Conservation (phyloP, 2,113 vertebrate species). For the Zosterops lateralis region DNA sequence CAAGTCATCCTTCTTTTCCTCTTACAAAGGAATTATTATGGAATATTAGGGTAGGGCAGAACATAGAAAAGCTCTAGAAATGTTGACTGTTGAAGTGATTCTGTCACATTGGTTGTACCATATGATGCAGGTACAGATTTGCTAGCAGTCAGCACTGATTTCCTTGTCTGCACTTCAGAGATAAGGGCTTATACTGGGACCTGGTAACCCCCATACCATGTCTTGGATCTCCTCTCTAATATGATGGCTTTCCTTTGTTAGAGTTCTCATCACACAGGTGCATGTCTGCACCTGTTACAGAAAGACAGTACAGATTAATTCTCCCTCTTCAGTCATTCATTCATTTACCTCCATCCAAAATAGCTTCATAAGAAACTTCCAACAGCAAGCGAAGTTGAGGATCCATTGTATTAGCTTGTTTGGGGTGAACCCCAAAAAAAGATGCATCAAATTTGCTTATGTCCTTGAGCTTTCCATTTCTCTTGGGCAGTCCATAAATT, state of each 20-base stretch:
- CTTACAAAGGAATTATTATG: neutral
- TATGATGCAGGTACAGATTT: neutral
- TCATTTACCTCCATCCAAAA: constrained; percentile 88
- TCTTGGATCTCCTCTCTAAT: neutral
- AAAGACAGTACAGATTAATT: neutral
- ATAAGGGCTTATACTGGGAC: neutral
- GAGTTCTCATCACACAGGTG: neutral
- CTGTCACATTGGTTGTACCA: neutral
- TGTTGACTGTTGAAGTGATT: neutral
- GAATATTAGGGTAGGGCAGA: neutral
- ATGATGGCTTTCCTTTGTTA: neutral
- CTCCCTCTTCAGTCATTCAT: neutral
- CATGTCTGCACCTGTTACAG: neutral
- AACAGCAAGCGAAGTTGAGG: constrained; percentile 91
- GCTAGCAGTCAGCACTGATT: neutral
- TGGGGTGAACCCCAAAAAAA: constrained; percentile 91
- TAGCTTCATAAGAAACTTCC: constrained; percentile 91
- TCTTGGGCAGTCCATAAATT: constrained; percentile 87
- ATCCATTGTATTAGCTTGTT: constrained; percentile 97
- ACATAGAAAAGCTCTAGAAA: neutral
- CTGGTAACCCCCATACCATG: neutral
- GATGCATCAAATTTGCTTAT: constrained; percentile 90
- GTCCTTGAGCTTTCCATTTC: constrained; percentile 94
- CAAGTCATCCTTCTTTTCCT: neutral
- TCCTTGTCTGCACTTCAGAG: neutral